Evolutionary conservation across 2,888 invertebrate genomes (phyloP).

Genomic region (Podotricha telesiphe): DNA sequence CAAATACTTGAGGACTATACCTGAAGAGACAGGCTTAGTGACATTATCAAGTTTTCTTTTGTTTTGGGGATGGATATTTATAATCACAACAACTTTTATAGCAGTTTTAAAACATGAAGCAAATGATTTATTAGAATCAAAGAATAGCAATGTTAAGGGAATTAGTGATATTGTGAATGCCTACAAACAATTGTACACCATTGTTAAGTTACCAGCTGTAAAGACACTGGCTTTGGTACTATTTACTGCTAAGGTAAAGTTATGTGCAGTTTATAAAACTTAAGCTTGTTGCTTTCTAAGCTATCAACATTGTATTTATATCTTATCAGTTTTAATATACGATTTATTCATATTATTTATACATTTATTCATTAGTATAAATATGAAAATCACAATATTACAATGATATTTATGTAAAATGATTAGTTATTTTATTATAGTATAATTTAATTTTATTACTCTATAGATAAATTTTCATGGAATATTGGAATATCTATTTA

Average conservation of each 20-base stretch:
- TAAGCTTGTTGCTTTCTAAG: background rate
- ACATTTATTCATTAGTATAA: no score
- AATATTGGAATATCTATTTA: background rate
- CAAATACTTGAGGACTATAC: slow-evolving; percentile 90
- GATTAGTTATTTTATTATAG: no score
- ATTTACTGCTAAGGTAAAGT: slow-evolving; percentile 93
- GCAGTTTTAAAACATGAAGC: slow-evolving; percentile 94
- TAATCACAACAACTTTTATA: slow-evolving; percentile 94
- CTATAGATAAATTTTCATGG: no score
- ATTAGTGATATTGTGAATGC: slow-evolving; percentile 84
- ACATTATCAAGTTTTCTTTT: slow-evolving; percentile 92
- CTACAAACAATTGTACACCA: slow-evolving; percentile 91
- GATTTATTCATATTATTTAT: no score
- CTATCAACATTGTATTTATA: background rate
- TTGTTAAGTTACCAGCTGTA: slow-evolving; percentile 92
- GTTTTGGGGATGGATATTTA: slow-evolving; percentile 97
- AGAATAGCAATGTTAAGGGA: slow-evolving; percentile 65
- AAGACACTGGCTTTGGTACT: slow-evolving; percentile 90
- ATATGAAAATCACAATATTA: no score
- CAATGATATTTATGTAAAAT: no score
- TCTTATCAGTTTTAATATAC: background rate
- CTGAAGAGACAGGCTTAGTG: slow-evolving; percentile 88
- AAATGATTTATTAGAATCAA: slow-evolving; percentile 63
- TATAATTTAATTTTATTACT: no score
- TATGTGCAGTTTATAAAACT: background rate